Evolutionary conservation across 2,113 vertebrate species (phyloP), one percentile per base, ranked within the genome.

Genomic region (Sinosuthora webbiana): DNA sequence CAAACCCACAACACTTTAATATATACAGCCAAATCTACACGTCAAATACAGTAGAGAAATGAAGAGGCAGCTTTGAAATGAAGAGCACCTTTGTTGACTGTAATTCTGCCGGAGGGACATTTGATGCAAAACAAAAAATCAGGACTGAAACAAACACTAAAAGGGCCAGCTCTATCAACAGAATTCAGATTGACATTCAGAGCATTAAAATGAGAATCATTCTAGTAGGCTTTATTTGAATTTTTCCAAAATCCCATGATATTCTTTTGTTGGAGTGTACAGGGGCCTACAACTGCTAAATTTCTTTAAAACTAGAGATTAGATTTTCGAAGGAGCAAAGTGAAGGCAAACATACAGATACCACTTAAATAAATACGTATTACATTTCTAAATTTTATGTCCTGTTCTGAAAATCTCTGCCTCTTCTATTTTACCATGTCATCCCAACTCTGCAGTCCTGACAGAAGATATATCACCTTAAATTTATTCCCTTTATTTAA

Each of bases 1-100:
- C 71, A 95, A 93, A 93, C 62, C 73, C 10, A 8, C 27, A 80
- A 71, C 89, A 57, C 39, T 92, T 89, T 90, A 96, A 97, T 63
- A 91, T 77, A 88, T 35, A 69, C 13, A 94, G 70, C 37, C 68
- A 65, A 96, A 94, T 55, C 78, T 79, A 65, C 62, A 84, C 50
- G 33, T 78, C 85, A 94, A 89, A 85, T 56, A 90, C 35, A 84
- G 49, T 4, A 33, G 5, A 79, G 64, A 83, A 88, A 83, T 69
- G 17, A 93, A 92, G 30, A 45, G 15, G 8, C 22, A 87, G 39
- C 15, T 62, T 71, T 77, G 30, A 55, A 55, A 55, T 31, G 28
- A 31, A 55, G 30, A 55, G 52, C 52, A 55, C 27, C 24, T 79
- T 52, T 88, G 70, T 21, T 49, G 80, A 75, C 24, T 0, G 0